Evolutionary conservation across 2,888 invertebrate genomes (phyloP).

Genomic region (Drosophila anomalipes): DNA sequence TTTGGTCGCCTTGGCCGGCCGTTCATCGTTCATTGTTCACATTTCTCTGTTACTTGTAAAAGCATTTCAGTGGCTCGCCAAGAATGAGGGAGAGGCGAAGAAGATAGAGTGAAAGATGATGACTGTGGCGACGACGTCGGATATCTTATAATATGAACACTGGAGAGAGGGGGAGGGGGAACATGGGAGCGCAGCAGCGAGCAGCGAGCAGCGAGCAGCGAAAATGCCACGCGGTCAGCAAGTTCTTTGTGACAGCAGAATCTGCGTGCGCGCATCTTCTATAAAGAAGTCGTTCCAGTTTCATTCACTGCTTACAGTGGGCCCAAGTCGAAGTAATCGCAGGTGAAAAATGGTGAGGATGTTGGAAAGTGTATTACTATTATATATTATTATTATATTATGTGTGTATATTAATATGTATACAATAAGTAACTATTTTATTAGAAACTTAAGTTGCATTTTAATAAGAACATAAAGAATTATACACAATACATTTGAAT

Average conservation of each 20-base stretch:
- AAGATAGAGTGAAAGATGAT: conserved; percentile 25
- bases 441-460: neutral
- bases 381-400: too few relatives aligned
- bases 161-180: neutral
- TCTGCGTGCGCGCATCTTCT: conserved; percentile 54
- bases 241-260: conserved; percentile 71
- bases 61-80: conserved; percentile 71
- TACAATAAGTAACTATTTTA: neutral
- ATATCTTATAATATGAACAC: conserved; percentile 60
- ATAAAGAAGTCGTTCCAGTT: conserved; percentile 42
- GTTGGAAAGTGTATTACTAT: neutral
- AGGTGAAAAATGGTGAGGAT: neutral
- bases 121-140: conserved; percentile 48
- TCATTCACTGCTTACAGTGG: conserved; percentile 29
- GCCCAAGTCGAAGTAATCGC: neutral
- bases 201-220: conserved; percentile 42
- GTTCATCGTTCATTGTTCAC: conserved; percentile 69
- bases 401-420: neutral
- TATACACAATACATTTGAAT: neutral
- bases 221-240: conserved; percentile 78
- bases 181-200: conserved; percentile 24
- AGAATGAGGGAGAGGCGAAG: conserved; percentile 1
- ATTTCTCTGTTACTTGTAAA: conserved; percentile 77
- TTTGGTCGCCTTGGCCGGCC: conserved; percentile 45
- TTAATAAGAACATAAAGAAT: neutral